Base-by-base conservation (phyloP, 2,888 invertebrate species). In the Liposcelis brunnea region DNA sequence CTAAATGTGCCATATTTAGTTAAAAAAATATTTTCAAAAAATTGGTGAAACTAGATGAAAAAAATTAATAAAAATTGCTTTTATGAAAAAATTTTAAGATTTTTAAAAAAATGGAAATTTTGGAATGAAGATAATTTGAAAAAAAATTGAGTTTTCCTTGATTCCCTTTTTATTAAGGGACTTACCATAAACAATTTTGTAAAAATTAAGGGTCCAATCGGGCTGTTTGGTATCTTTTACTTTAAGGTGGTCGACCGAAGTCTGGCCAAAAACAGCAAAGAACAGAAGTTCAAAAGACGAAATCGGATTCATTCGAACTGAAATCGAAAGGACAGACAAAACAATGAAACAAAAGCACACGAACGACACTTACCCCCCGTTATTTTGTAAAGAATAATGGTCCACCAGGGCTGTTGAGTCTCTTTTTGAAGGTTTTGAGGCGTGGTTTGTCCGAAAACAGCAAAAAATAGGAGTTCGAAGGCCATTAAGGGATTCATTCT, bases 181-280 rank as follows among this genome's bases (percentile, higher is more conserved):
- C 40, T 40, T 40, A 15, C 85, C 86, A 67, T 83, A 85, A 55
- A 82, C 77, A 61, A 84, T 73, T 74, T 85, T 86, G 75, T 85
- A 89, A 58, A 89, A 72, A 60, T 79, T 78, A 61, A 77, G 79
- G 49, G 87, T 87, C 87, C 87, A 89, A 44, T 65, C 65, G 26
- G 85, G 84, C 64, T 86, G 85, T 53, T 66, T 63, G 58, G 63
- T 63, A 53, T 64, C 67, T 19, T 54, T 52, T 56, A 76, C 74
- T 63, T 79, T 80, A 60, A 87, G 77, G 60, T 79, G 75, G 58
- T 80, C 80, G 56, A 83, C 79, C 44, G 78, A 77, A 52, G 86
- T 93, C 67, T 95, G 84, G 51, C 95, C 95, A 68, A 97, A 97
- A 62, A 97, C 83, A 59, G 95, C 91, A 72, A 94, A 98, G 79